Base-by-base conservation (phyloP, 1,140 invertebrate species). In the Charaxes varanes region DNA sequence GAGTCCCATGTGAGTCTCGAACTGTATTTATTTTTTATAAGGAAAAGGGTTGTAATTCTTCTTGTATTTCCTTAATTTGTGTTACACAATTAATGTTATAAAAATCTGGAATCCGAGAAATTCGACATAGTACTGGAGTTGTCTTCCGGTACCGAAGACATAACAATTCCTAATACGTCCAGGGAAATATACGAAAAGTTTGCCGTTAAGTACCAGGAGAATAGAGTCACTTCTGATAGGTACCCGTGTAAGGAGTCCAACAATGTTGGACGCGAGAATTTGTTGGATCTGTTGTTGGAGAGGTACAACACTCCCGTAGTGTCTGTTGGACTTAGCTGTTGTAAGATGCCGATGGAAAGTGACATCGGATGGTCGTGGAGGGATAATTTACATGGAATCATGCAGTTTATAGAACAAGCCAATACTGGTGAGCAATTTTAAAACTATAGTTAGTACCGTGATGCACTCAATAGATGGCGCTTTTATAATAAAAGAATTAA, bases 351-450 rank as follows among this genome's bases (percentile, higher is more conserved):
- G 0, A 41, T 62, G 1, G 80, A 89, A 6, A 73, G 78, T 2
- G 82, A 88, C 5, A 86, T 97, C 14, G 89, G 89, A 0, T 85
- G 79, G 23, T 86, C 94, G 3, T 97, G 94, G 94, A 86, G 88
- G 37, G 87, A 91, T 21, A 92, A 91, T 67, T 79, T 96, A 23
- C 61, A 85, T 8, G 89, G 92, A 1, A 70, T 94, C 0, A 89
- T 92, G 79, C 88, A 78, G 69, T 92, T 87, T 45, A 88, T 79
- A 2, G 77, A 83, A 13, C 47, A 85, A 28, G 85, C 85, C 15
- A 85, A 84, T 34, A 89, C 87, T 11, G 88, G 86, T 87, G 47
- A 66, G 61, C 55, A 14, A 23, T 18, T 26, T 2, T 32, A 23
- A 2, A 27, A 18, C n/a, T n/a, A n/a, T n/a, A n/a, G n/a, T n/a